A percentile compares a stretch with the other conserved stretches of the same genome.
Evolutionary conservation across 1,140 invertebrate species (phyloP).

Genomic region (Halictus rubicundus): DNA sequence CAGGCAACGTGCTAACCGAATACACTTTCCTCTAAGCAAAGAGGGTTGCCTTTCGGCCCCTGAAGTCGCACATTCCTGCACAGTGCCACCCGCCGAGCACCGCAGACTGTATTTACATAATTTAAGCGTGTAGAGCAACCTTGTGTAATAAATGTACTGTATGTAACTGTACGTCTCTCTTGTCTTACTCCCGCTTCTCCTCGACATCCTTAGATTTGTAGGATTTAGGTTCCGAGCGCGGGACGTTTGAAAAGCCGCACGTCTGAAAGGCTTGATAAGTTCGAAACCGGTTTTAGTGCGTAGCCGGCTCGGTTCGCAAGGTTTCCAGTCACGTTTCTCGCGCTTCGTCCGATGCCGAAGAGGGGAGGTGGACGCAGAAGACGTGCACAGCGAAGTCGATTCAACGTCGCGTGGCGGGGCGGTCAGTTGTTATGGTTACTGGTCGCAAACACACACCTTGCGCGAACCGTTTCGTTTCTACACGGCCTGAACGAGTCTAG

Average conservation of each 20-base stretch:
- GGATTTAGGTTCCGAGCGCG: neutral
- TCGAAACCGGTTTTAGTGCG: slow-evolving; percentile 62
- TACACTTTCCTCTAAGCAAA: too few species aligned
- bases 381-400: slow-evolving; percentile 6
- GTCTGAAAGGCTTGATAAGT: neutral
- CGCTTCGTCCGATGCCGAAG: neutral
- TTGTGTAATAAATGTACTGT: neutral
- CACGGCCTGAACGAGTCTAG: neutral
- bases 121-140: neutral
- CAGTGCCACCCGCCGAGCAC: too few species aligned
- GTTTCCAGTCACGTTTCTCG: slow-evolving; percentile 38
- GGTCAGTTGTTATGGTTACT: slow-evolving; percentile 74
- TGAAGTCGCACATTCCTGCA: too few species aligned
- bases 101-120: neutral
- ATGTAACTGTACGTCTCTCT: too few species aligned
- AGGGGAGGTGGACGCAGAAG: neutral
- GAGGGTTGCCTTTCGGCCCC: too few species aligned
- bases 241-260: slow-evolving; percentile 24
- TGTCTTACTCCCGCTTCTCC: too few species aligned
- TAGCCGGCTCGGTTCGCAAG: slow-evolving; percentile 33
- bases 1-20: too few species aligned
- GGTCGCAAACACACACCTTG: slow-evolving; percentile 64
- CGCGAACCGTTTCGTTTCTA: too few species aligned
- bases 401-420: slow-evolving; percentile 6
- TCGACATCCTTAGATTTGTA: too few species aligned